Evolutionary conservation across 2,113 vertebrate species (phyloP).

Genomic region (Illadopsis cleaveri): DNA sequence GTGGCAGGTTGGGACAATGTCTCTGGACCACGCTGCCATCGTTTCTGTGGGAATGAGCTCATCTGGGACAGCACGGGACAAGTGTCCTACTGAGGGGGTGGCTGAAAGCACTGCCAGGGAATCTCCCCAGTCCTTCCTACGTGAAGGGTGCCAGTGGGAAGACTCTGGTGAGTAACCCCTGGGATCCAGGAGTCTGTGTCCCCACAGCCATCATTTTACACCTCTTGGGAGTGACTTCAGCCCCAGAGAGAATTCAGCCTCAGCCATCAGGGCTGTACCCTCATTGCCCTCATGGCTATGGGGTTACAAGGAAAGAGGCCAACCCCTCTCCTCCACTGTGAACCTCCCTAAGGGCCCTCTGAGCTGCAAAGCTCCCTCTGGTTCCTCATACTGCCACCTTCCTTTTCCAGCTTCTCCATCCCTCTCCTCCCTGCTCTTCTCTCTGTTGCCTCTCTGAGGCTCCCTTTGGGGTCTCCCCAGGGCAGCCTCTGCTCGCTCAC

Average conservation of each 20-base stretch:
- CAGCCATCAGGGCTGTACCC: not conserved
- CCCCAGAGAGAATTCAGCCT: not conserved
- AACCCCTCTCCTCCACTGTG: not conserved
- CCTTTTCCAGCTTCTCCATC: not conserved
- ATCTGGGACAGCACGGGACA: not conserved
- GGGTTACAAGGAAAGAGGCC: not conserved
- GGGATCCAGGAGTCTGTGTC: not conserved
- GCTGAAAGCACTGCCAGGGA: not conserved
- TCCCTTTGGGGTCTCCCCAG: not conserved
- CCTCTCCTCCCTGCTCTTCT: not conserved
- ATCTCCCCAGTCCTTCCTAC: rapidly evolving
- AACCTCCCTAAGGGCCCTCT: not conserved
- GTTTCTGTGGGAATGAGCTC: not conserved
- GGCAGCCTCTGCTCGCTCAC: not conserved
- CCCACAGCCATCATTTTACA: not conserved
- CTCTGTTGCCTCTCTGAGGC: not conserved
- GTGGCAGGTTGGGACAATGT: not conserved
- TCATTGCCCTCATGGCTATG: rapidly evolving
- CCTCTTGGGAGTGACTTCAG: not conserved
- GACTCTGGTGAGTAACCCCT: not conserved
- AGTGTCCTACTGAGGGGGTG: not conserved
- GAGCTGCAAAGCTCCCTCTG: not conserved
- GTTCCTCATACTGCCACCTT: not conserved
- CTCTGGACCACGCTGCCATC: not conserved
- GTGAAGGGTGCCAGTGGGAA: not conserved